Percentiles rank a stretch among this genome's conserved stretches.
These are phyloP conservation scores for Conomelus anceps DNA, from an alignment of 2,888 invertebrate genomes.

Conservation along the genomic window DNA sequence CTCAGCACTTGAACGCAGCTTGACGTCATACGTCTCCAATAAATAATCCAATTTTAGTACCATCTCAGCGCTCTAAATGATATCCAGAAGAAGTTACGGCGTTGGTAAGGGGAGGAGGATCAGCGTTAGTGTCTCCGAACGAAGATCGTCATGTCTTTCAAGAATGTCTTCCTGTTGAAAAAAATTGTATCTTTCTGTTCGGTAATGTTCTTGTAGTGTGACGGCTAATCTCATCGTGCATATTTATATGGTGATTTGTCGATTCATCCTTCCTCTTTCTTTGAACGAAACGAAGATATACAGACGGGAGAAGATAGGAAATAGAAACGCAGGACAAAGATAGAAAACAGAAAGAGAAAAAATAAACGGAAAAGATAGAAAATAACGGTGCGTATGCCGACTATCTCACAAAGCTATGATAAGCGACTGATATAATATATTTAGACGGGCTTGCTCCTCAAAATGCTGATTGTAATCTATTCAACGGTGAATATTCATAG, in stretches of 20 bases:
- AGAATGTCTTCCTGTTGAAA: background rate
- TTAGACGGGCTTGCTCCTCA: background rate
- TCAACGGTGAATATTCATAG: background rate
- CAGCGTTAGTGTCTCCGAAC: background rate
- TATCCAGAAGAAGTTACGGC: background rate
- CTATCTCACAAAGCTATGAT: background rate
- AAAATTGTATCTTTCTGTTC: background rate
- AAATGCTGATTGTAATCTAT: background rate
- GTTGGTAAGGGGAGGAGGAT: background rate
- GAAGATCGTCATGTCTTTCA: background rate
- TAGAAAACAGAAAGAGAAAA: background rate
- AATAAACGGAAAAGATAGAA: background rate
- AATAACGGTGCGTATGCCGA: background rate
- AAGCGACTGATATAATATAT: background rate
- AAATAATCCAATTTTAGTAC: background rate
- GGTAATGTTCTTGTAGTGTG: background rate
- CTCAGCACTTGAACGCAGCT: background rate
- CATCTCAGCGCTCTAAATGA: background rate
- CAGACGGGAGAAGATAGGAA: background rate
- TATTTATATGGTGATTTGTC: background rate
- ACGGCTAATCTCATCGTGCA: background rate
- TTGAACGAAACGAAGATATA: background rate
- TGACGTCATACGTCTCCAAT: background rate
- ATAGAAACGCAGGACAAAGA: too few species aligned
- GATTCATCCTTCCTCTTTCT: background rate